Base-by-base conservation (phyloP, 2,113 vertebrate genomes). In the Corythornis vintsioides region DNA sequence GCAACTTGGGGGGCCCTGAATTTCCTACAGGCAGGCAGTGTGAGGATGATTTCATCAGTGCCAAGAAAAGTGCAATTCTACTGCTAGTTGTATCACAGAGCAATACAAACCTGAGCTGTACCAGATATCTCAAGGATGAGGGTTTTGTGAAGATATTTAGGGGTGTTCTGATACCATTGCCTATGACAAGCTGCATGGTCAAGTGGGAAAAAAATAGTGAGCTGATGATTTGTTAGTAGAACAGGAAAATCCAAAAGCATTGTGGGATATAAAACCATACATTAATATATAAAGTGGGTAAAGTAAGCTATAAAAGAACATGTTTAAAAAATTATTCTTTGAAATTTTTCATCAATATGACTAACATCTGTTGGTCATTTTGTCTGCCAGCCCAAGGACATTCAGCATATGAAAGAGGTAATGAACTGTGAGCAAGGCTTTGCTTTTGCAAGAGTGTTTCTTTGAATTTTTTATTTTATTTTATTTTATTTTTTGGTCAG, bases 341-440 rank as follows among this genome's bases (percentile, higher is more conserved):
- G 50, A 92, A 48, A 69, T 69, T 85, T 93, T 89, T 89, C 63
- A 45, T 89, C 84, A 73, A 33, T 24, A 55, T 53, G 67, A 92
- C 74, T 91, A 95, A 94, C 94, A 93, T 95, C 94, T 96, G 93
- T 85, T 85, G 94, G 89, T 76, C 84, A 75, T 96, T 96, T 93
- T 85, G 74, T 89, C 71, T 0, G 5, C 59, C 89, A 93, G 91
- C 59, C 45, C 63, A 63, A 79, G 74, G 74, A 92, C 81, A 45
- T 87, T 87, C 78, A 85, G 74, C 78, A 84, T 91, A 92, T 92
- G 89, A 94, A 95, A 94, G 89, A 87, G 66, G 74, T 95, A 95
- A 96, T 94, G 94, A 96, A 66, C 94, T 96, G 94, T 82, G 88
- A 96, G 89, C 63, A 93, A 87, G 71, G 42, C 42, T 76, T 85